Base-by-base conservation (phyloP, 2,113 vertebrate genomes). In the Ammodramus savannarum region DNA sequence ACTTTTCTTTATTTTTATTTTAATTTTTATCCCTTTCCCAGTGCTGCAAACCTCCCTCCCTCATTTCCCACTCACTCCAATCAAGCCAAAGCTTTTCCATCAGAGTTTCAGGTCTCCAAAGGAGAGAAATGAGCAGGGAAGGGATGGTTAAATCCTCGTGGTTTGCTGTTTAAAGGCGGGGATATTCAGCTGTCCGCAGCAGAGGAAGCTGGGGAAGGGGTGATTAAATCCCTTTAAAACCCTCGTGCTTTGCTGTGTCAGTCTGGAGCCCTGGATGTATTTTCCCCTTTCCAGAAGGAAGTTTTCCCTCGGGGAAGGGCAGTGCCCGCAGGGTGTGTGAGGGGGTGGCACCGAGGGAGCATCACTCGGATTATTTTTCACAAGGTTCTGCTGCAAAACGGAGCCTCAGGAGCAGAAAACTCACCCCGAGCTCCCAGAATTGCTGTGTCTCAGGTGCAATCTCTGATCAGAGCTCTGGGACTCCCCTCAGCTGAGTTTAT, bases 381-480 rank as follows among this genome's bases (percentile, higher is more conserved):
- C 41, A 4, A 71, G 15, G 32, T 36, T 66, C 55, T 66, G 31
- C 29, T 54, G 34, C 29, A 32, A 62, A 67, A 27, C 3, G 11
- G 31, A 89, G 22, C 13, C 10, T 43, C 3, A 3, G 3, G 12
- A n/a, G 55, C 13, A 5, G 31, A 61, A 75, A 87, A 66, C 7
- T 7, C 57, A 7, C 38, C 8, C 38, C 38, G 7, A 5, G 9
- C 31, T 31, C 38, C 71, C 38, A 20, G 34, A 51, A 39, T 6
- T 2, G 55, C 46, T 62, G 10, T 26, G 46, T 13, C 25, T 32
- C 19, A 1, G 15, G 1, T 1, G 18, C 25, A 7, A 2, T 25
- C 31, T 41, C 55, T 6, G 32, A 4, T 1, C 46, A 5, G 25
- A 84, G 31, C 68, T 36, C 34, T 10, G 8, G 27, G 32, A 12